Evolutionary conservation across 2,113 vertebrate genomes (phyloP).

Genomic region (Podarcis raffonei): DNA sequence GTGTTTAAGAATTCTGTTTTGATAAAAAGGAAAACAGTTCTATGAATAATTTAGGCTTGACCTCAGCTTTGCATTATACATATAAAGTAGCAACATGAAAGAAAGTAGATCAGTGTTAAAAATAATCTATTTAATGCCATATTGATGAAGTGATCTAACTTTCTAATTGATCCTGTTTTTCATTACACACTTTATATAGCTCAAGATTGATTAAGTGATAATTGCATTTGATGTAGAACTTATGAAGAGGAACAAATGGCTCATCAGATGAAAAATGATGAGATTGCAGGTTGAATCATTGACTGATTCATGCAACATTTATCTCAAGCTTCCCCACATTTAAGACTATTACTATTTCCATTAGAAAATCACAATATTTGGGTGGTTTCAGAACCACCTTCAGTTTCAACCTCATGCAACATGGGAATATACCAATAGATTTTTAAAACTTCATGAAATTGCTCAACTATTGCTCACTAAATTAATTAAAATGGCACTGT

Average conservation of each 20-base stretch:
- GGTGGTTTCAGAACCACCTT: slow-evolving; percentile 22
- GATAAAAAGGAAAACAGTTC: slow-evolving; percentile 35
- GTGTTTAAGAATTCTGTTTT: slow-evolving; percentile 34
- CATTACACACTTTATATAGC: slow-evolving; percentile 29
- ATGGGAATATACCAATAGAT: background rate
- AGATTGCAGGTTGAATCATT: slow-evolving; percentile 31
- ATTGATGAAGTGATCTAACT: slow-evolving; percentile 52
- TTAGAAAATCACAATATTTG: slow-evolving; percentile 28
- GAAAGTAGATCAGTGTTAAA: slow-evolving; percentile 41
- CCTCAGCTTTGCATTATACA: slow-evolving; percentile 20
- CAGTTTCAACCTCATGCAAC: background rate
- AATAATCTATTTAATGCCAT: slow-evolving; percentile 43
- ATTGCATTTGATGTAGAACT: slow-evolving; percentile 46
- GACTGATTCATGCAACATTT: slow-evolving; percentile 31
- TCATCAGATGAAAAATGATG: slow-evolving; percentile 55
- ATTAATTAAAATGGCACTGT: background rate
- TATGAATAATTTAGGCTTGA: slow-evolving; percentile 34
- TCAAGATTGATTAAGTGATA: slow-evolving; percentile 60
- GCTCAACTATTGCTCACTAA: slow-evolving; percentile 4
- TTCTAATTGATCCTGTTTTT: slow-evolving; percentile 54
- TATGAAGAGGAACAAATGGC: slow-evolving; percentile 18
- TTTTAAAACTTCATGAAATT: slow-evolving; percentile 2
- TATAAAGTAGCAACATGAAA: background rate
- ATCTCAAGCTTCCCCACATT: background rate
- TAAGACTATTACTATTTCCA: slow-evolving; percentile 3